phyloP scores from a whole-genome alignment of 2,888 invertebrate species.

The Agrypnus murinus region DNA sequence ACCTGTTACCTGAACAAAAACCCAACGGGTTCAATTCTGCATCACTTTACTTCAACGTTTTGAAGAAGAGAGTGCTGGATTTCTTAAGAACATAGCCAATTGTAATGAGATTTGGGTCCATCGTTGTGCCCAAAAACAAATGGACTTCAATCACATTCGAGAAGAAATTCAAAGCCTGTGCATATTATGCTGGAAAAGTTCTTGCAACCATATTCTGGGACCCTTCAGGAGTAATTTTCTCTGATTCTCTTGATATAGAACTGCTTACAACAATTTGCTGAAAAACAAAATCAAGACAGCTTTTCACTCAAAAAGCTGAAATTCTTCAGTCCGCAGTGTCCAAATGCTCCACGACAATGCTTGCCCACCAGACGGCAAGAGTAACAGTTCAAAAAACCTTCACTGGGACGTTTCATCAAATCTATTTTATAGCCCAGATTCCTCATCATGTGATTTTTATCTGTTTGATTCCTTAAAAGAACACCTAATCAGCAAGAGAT shows the following conservation, averaged over 20 bases:
- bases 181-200: not conserved
- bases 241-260: not conserved
- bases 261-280: slow-evolving; percentile 1
- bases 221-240: not conserved
- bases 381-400: not conserved
- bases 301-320: slow-evolving; percentile 1
- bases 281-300: not conserved
- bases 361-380: not conserved
- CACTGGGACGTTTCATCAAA: too few relatives aligned
- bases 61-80: too few relatives aligned
- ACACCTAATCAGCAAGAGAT: too few relatives aligned
- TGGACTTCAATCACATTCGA: not conserved
- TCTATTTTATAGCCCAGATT: too few relatives aligned
- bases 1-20: too few relatives aligned
- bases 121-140: not conserved
- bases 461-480: too few relatives aligned
- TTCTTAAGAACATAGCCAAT: not conserved
- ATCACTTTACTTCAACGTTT: too few relatives aligned
- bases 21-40: not conserved
- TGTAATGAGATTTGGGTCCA: not conserved
- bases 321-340: not conserved
- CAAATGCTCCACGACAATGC: not conserved
- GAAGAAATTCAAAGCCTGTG: not conserved
- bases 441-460: too few relatives aligned
- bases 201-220: not conserved